Base-by-base conservation (phyloP, 2,113 vertebrate genomes). In the Corythaixoides concolor region DNA sequence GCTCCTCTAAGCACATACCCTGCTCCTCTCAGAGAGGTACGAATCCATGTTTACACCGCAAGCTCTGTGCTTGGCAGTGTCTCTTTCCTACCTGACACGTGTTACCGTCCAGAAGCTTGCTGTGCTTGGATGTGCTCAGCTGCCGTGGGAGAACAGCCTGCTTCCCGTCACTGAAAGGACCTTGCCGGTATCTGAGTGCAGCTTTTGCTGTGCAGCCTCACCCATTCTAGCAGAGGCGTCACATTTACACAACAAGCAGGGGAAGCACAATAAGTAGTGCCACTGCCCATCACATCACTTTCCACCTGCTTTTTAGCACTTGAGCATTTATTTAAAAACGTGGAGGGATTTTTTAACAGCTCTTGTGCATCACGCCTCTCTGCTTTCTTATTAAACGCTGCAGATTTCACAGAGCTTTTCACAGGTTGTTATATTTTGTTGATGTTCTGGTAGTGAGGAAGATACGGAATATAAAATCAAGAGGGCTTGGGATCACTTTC, bases 71-170 rank as follows among this genome's bases (percentile, higher is more conserved):
- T 64, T 26, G 27, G 26, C 32, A 13, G 30, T 23, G 7, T 27
- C 19, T 55, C 43, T 52, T 52, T 81, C 11, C 12, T 53, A 27
- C 22, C n/a, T 53, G 55, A 49, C 12, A 37, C 0, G 0, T 43
- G 22, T 74, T 33, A 23, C 17, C 16, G 37, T 14, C 26, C 21
- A 16, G n/a, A 53, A 15, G 19, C 60, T 79, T 14, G 21, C 41
- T 43, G 15, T 43, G 32, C 23, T 35, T n/a, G 47, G 45, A 27
- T n/a, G 47, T n/a, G 37, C 16, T 73, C 18, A 4, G 55, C 8
- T 1, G 3, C 62, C 1, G 3, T 18, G 12, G 33, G 28, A 49
- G 10, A 69, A 3, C 45, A 50, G 23, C 21, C 20, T 2, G 7
- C 8, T 76, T 32, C 21, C 21, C 4, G 4, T 60, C 0, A 0